Conservation (phyloP, 2,113 vertebrate species). For the Chaetodon trifascialis region DNA sequence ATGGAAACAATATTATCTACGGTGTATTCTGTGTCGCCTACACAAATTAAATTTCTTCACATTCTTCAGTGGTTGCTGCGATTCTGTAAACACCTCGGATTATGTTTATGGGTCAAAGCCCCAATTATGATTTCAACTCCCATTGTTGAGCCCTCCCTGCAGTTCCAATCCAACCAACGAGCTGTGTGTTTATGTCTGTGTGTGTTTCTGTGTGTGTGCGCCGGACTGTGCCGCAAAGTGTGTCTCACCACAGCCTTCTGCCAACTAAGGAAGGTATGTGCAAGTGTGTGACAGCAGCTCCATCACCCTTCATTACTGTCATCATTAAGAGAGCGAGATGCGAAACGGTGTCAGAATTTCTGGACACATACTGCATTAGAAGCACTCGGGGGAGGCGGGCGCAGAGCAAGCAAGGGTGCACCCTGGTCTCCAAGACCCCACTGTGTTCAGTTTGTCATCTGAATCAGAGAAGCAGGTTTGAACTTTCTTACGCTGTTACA, state of each 20-base stretch:
- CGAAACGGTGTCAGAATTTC: conserved; percentile 11
- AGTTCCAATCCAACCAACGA: background rate
- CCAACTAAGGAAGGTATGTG: conserved; percentile 34
- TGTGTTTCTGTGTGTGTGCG: background rate
- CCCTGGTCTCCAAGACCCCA: background rate
- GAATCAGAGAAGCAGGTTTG: background rate
- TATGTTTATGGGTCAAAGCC: background rate
- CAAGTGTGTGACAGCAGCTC: conserved; percentile 49
- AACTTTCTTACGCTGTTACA: background rate
- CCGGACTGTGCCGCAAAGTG: background rate
- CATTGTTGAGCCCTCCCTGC: background rate
- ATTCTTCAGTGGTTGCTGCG: background rate
- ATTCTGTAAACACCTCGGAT: background rate
- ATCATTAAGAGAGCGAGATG: conserved; percentile 53
- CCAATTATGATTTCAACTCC: background rate
- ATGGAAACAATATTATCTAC: background rate
- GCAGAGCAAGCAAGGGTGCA: background rate
- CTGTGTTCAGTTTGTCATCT: conserved; percentile 8
- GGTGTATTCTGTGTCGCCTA: background rate
- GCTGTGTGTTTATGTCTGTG: background rate
- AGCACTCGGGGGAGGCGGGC: background rate
- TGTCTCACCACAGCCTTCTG: conserved; percentile 23
- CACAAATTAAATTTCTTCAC: background rate
- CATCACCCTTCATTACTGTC: conserved; percentile 65
- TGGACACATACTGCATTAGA: conserved; percentile 31